Evolutionary conservation across 2,888 invertebrate species (phyloP).

Genomic region (Agrenia bidenticulata): DNA sequence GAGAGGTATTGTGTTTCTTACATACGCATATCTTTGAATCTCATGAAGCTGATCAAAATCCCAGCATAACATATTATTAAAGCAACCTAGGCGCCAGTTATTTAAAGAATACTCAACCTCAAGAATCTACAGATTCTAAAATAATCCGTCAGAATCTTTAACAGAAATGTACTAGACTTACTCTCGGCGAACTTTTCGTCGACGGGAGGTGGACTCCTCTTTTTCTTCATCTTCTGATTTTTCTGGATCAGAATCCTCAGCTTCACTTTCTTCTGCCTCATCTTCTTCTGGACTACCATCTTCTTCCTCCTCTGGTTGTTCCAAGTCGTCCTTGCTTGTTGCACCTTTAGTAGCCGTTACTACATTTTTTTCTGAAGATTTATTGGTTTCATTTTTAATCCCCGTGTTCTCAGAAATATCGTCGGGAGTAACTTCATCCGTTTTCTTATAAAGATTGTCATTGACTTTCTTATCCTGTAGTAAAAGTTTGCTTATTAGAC

Average conservation of each 20-base stretch:
- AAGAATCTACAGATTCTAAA: too few relatives aligned
- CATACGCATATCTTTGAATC: too few relatives aligned
- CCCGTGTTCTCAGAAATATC: slow-evolving; percentile 16
- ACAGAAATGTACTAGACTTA: too few relatives aligned
- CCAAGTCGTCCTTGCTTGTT: slow-evolving; percentile 59
- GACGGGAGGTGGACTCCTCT: slow-evolving; percentile 12
- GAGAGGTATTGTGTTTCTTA: too few relatives aligned
- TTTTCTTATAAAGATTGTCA: slow-evolving; percentile 33
- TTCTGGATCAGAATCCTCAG: slow-evolving; percentile 27
- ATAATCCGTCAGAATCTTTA: too few relatives aligned
- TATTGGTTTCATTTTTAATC: neutral
- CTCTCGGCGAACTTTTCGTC: slow-evolving; percentile 1
- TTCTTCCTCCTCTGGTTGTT: slow-evolving; percentile 45
- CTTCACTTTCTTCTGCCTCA: slow-evolving; percentile 51
- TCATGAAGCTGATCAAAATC: too few relatives aligned
- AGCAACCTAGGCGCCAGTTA: too few relatives aligned
- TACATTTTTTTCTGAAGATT: neutral
- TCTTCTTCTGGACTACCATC: slow-evolving; percentile 49
- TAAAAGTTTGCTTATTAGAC: too few relatives aligned
- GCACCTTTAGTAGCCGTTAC: neutral
- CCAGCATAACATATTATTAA: too few relatives aligned
- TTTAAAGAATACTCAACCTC: too few relatives aligned
- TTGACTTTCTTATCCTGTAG: slow-evolving; percentile 6
- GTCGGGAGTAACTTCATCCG: slow-evolving; percentile 36
- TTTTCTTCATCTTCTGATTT: slow-evolving; percentile 35